phyloP scores from a whole-genome alignment of 1,140 invertebrate genomes.

The Megalopta genalis region DNA sequence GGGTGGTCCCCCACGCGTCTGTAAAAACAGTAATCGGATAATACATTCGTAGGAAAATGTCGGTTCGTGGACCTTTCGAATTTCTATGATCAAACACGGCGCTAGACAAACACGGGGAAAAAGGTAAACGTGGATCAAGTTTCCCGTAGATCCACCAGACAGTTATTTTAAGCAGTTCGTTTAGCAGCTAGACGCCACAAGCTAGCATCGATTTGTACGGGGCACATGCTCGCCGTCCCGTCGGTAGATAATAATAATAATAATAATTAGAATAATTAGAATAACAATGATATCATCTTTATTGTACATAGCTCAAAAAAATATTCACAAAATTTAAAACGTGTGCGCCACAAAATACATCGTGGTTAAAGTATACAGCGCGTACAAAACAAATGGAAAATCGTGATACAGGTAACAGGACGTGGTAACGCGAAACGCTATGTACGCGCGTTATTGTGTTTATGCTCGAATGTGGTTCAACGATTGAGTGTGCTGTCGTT shows the following conservation, averaged over 20 bases:
- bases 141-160: constrained; percentile 12
- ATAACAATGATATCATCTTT: too few relatives aligned
- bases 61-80: not conserved
- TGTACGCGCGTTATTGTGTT: too few relatives aligned
- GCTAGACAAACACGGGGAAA: constrained; percentile 2
- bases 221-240: not conserved
- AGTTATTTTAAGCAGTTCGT: constrained; percentile 36
- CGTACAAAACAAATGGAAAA: too few relatives aligned
- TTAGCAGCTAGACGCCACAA: not conserved
- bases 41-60: not conserved
- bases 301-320: too few relatives aligned
- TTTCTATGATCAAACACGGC: not conserved
- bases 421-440: too few relatives aligned
- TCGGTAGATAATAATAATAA: not conserved
- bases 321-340: too few relatives aligned
- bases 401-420: too few relatives aligned
- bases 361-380: too few relatives aligned
- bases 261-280: too few relatives aligned
- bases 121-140: constrained; percentile 18
- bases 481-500: too few relatives aligned
- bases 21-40: not conserved
- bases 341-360: too few relatives aligned
- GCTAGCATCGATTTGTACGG: not conserved
- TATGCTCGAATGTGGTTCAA: too few relatives aligned
- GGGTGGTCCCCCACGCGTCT: not conserved